Conservation (phyloP, 2,797 vertebrate species). For the Neosilurus hyrtlii region DNA sequence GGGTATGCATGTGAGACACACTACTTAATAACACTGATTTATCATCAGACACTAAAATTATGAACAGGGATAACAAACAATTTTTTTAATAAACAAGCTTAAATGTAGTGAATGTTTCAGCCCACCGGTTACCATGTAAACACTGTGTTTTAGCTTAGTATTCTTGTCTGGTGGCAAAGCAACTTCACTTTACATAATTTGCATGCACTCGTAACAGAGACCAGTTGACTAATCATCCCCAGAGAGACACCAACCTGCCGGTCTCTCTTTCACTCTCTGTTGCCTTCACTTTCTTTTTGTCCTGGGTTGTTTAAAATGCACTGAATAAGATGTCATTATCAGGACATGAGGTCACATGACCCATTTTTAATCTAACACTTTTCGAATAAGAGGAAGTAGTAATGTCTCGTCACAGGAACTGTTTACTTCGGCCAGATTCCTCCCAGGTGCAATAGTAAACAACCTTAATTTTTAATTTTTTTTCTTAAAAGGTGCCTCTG, state of each 20-base stretch:
- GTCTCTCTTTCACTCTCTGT: neutral
- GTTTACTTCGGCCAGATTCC: neutral
- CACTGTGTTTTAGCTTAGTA: neutral
- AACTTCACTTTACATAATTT: conserved; percentile 61
- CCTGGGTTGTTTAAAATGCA: neutral
- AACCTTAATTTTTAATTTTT: neutral
- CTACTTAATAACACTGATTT: neutral
- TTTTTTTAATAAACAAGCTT: no score
- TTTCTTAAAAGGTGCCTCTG: no score
- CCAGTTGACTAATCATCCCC: conserved; percentile 62
- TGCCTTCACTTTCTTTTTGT: conserved; percentile 6
- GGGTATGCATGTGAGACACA: neutral
- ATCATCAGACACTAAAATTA: neutral
- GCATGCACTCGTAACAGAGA: conserved; percentile 57
- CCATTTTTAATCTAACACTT: neutral
- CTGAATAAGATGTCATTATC: no score
- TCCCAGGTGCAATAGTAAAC: neutral
- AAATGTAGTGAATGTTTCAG: no score
- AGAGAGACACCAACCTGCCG: conserved; percentile 29
- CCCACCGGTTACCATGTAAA: neutral
- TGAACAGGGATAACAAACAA: neutral
- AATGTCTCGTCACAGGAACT: neutral
- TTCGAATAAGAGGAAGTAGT: neutral
- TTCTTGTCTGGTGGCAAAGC: neutral
- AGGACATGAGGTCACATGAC: no score